A percentile compares a stretch with the other conserved stretches of the same genome.
phyloP scores from a whole-genome alignment of 2,113 vertebrate species.

The Pluvialis apricaria region DNA sequence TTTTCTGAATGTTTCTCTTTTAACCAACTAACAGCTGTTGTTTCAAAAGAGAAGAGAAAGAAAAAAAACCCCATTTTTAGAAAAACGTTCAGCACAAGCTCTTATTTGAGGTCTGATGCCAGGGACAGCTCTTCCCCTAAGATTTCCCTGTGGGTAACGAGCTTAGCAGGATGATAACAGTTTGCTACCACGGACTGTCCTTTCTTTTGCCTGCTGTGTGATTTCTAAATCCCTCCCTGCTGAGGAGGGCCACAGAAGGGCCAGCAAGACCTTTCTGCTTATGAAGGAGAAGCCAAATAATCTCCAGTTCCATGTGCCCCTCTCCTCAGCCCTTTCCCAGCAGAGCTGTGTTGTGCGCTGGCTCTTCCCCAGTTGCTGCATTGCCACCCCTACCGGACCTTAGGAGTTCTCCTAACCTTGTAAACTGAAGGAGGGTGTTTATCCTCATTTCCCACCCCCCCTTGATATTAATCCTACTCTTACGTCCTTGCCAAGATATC shows the following conservation, averaged over 20 bases:
- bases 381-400: not conserved
- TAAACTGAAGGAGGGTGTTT: not conserved
- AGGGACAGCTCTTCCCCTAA: not conserved
- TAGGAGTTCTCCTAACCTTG: not conserved
- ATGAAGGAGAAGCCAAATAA: not conserved
- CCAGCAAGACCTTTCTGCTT: not conserved
- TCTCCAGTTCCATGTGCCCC: not conserved
- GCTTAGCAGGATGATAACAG: not conserved
- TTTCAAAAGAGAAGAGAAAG: not conserved
- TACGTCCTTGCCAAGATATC: no score
- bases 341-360: not conserved
- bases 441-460: not conserved
- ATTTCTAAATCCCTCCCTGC: not conserved
- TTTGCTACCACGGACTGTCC: not conserved
- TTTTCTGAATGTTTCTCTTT: not conserved
- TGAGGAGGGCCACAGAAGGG: not conserved
- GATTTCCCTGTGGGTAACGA: not conserved
- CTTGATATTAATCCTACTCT: not conserved
- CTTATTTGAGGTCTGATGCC: not conserved
- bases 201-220: not conserved
- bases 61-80: not conserved
- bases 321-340: not conserved
- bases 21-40: not conserved
- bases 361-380: not conserved
- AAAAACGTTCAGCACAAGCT: not conserved